Evolutionary conservation across 2,797 vertebrate species (phyloP).

Genomic region (Tapirus indicus): DNA sequence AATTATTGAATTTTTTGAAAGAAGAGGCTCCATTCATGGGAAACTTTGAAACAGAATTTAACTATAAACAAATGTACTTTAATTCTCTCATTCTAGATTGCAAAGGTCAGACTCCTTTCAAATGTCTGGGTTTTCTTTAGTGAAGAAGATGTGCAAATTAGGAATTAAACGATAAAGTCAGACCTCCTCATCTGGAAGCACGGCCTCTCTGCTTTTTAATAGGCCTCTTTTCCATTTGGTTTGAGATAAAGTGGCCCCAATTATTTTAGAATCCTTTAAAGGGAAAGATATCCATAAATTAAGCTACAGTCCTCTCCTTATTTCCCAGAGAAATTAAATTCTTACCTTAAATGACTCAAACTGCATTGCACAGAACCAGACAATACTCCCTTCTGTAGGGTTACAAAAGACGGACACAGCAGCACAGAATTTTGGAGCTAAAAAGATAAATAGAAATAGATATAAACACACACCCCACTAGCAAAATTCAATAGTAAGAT

Average conservation of each 20-base stretch:
- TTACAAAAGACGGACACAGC: not conserved
- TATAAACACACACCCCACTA: conserved; percentile 77
- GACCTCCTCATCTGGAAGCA: conserved; percentile 55
- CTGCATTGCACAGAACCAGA: conserved; percentile 71
- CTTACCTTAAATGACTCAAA: conserved; percentile 72
- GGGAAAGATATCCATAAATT: conserved; percentile 80
- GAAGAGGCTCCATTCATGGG: not conserved
- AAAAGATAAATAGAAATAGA: conserved; percentile 81
- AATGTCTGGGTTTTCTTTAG: conserved; percentile 68
- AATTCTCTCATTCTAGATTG: conserved; percentile 56
- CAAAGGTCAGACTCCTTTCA: conserved; percentile 68
- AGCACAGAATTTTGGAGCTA: conserved; percentile 67
- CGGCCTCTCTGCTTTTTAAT: conserved; percentile 74
- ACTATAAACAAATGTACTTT: conserved; percentile 54
- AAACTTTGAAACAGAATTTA: conserved; percentile 58
- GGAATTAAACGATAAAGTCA: conserved; percentile 76
- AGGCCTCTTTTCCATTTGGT: conserved; percentile 68
- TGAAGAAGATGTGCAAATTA: conserved; percentile 76
- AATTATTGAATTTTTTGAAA: not conserved
- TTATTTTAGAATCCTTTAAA: conserved; percentile 80
- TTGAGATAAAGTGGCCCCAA: conserved; percentile 74
- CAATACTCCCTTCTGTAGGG: conserved; percentile 69
- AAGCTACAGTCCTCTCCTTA: conserved; percentile 58
- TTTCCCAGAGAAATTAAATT: conserved; percentile 79
- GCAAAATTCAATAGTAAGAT: conserved; percentile 82